phyloP scores from a whole-genome alignment of 2,797 vertebrate species.

The Chrosomus eos region DNA sequence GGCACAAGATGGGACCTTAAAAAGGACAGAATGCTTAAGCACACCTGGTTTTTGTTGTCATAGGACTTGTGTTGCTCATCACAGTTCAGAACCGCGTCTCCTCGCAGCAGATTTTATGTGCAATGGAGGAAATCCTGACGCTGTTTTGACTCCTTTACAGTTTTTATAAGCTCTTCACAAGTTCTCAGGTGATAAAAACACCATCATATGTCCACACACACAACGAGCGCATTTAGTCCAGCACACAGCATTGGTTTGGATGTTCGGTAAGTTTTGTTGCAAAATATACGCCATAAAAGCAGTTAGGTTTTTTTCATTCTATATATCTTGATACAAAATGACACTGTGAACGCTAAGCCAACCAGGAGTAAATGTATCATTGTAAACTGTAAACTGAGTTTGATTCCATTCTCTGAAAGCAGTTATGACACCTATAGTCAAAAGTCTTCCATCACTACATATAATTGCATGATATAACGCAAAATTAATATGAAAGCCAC shows the following conservation, averaged over 20 bases:
- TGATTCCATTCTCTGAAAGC: neutral
- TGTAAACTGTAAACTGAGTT: neutral
- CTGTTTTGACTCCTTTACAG: neutral
- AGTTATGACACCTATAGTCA: neutral
- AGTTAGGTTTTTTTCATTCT: neutral
- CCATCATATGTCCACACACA: too few species aligned
- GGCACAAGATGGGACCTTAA: neutral
- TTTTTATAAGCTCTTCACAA: neutral
- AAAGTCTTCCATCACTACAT: neutral
- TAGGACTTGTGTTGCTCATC: neutral
- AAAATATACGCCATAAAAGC: neutral
- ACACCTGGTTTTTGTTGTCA: neutral
- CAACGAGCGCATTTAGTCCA: neutral
- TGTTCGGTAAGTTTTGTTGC: neutral
- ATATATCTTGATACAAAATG: neutral
- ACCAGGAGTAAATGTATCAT: neutral
- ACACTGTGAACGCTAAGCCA: neutral
- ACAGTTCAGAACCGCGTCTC: too few species aligned
- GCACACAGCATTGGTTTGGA: neutral
- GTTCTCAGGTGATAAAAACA: neutral
- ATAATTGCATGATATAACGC: neutral
- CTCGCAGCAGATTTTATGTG: too few species aligned
- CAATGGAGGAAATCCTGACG: neutral
- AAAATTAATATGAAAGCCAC: neutral
- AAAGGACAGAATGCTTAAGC: neutral